These are phyloP conservation scores for Ormyrus rosae DNA, from an alignment of 2,888 invertebrate species.

Conservation along the genomic window DNA sequence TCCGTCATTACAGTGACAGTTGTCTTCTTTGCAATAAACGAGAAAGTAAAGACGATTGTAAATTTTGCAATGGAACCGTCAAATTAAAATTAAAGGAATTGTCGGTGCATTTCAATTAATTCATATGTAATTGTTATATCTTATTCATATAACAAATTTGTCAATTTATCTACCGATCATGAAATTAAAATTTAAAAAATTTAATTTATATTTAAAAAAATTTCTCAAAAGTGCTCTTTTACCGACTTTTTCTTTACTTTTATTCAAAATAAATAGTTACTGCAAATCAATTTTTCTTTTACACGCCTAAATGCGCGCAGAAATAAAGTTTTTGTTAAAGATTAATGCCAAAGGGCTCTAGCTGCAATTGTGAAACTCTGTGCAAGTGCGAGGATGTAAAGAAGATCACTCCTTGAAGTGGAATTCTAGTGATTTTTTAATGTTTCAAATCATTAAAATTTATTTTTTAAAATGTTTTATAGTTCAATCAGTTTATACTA, in stretches of 20 bases:
- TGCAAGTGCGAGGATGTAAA: not conserved
- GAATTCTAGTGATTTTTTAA: conserved; percentile 9
- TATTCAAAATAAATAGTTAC: too few relatives aligned
- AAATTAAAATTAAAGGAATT: not conserved
- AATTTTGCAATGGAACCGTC: conserved; percentile 3
- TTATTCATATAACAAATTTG: too few relatives aligned
- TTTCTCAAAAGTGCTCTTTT: not conserved
- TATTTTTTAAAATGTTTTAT: not conserved
- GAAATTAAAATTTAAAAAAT: too few relatives aligned
- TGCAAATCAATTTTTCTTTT: conserved; percentile 11
- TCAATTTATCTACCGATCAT: too few relatives aligned
- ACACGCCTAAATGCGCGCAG: not conserved
- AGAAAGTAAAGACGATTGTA: not conserved
- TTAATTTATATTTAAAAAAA: not conserved
- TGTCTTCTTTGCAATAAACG: not conserved
- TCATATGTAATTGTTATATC: too few relatives aligned
- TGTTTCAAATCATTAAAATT: not conserved
- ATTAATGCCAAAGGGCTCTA: conserved; percentile 26
- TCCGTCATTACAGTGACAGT: not conserved
- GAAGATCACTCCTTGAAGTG: not conserved
- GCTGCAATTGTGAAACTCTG: not conserved
- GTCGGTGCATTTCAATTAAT: not conserved
- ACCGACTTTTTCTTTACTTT: conserved; percentile 5
- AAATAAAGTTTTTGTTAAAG: conserved; percentile 16
- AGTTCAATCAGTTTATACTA: not conserved